phyloP scores from a whole-genome alignment of 1,140 invertebrate genomes.

The honey bee (Apis mellifera) region Amel_HAv3.1 CM009946.2:723001-723500 shows the following conservation, averaged over 20 bases:
- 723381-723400: conserved; percentile 41
- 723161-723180: background rate
- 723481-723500: background rate
- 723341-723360: conserved; percentile 67
- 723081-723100: too few species aligned
- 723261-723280: conserved; percentile 67
- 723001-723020: too few species aligned
- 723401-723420: conserved; percentile 5
- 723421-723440: conserved; percentile 3
- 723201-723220: conserved; percentile 37
- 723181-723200: background rate
- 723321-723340: conserved; percentile 48
- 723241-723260: conserved; percentile 62
- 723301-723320: conserved; percentile 36
- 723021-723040: too few species aligned
- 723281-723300: conserved; percentile 37
- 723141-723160: too few species aligned
- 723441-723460: background rate
- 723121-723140: too few species aligned
- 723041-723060: too few species aligned
- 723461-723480: background rate
- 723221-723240: conserved; percentile 36
- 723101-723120: too few species aligned
- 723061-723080: too few species aligned
- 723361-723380: conserved; percentile 56